Evolutionary conservation across 2,888 invertebrate genomes (phyloP).

Genomic region (Thymelicus sylvestris): DNA sequence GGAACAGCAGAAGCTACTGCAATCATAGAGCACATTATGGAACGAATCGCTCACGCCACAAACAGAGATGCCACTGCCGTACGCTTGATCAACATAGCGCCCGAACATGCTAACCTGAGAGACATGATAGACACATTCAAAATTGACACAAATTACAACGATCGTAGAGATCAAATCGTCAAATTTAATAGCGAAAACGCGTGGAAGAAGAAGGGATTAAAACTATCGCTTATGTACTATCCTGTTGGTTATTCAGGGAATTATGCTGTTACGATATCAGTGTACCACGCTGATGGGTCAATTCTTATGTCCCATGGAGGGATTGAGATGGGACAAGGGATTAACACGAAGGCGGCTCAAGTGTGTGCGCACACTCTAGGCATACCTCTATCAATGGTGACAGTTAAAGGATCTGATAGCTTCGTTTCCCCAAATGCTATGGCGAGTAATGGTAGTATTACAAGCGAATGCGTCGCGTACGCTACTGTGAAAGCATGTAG

Average conservation of each 20-base stretch:
- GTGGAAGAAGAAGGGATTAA: conserved; percentile 89
- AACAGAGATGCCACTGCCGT: conserved; percentile 86
- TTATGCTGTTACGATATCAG: conserved; percentile 85
- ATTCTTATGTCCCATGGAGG: conserved; percentile 88
- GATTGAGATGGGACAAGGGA: conserved; percentile 91
- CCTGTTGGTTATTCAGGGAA: conserved; percentile 80
- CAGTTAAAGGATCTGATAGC: conserved; percentile 87
- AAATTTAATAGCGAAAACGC: conserved; percentile 87
- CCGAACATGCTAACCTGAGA: conserved; percentile 58
- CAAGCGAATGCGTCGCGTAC: conserved; percentile 88
- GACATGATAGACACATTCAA: conserved; percentile 85
- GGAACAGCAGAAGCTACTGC: conserved; percentile 85
- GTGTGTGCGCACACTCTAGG: conserved; percentile 88
- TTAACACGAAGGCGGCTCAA: conserved; percentile 88
- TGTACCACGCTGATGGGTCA: conserved; percentile 88
- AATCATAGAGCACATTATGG: conserved; percentile 87
- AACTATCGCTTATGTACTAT: conserved; percentile 87
- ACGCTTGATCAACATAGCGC: conserved; percentile 78
- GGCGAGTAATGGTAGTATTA: conserved; percentile 88
- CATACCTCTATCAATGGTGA: conserved; percentile 84
- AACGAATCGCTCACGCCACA: conserved; percentile 84
- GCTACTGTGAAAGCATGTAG: conserved; percentile 83
- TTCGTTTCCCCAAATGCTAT: conserved; percentile 87
- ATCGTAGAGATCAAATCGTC: conserved; percentile 76
- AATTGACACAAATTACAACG: conserved; percentile 82